A percentile compares a stretch with the other conserved stretches of the same genome.
Conservation (phyloP, 2,888 invertebrate genomes). For the Euplagia quadripunctaria region DNA sequence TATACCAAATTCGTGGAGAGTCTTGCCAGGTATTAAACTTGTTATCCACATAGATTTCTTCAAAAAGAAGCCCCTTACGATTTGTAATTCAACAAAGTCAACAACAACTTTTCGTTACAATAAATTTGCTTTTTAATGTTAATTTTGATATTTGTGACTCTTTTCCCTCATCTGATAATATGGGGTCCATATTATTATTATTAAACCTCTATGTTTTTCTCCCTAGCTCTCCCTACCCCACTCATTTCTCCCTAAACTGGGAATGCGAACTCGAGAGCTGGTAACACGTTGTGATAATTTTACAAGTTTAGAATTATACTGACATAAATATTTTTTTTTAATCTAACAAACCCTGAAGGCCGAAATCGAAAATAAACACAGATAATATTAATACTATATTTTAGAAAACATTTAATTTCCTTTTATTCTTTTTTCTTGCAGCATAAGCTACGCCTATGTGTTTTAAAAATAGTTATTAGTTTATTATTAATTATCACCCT, state of each 20-base stretch:
- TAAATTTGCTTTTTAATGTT: neutral
- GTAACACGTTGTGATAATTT: neutral
- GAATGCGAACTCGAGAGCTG: neutral
- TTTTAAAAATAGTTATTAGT: neutral
- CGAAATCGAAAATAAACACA: neutral
- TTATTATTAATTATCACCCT: neutral
- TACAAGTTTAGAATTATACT: neutral
- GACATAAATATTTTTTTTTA: neutral
- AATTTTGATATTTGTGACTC: neutral
- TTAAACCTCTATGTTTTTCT: neutral
- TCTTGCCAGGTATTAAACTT: neutral
- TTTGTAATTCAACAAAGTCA: no score
- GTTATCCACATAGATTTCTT: neutral
- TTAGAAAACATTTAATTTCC: neutral
- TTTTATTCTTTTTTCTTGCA: neutral
- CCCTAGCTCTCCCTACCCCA: neutral
- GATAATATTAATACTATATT: neutral
- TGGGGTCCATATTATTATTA: neutral
- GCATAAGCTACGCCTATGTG: neutral
- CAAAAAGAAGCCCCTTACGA: neutral
- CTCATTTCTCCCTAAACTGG: neutral
- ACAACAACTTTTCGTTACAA: no score
- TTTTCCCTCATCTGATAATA: no score
- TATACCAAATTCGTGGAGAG: neutral
- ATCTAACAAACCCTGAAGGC: neutral